Conservation (phyloP, 2,113 vertebrate genomes). For the Calonectris borealis region DNA sequence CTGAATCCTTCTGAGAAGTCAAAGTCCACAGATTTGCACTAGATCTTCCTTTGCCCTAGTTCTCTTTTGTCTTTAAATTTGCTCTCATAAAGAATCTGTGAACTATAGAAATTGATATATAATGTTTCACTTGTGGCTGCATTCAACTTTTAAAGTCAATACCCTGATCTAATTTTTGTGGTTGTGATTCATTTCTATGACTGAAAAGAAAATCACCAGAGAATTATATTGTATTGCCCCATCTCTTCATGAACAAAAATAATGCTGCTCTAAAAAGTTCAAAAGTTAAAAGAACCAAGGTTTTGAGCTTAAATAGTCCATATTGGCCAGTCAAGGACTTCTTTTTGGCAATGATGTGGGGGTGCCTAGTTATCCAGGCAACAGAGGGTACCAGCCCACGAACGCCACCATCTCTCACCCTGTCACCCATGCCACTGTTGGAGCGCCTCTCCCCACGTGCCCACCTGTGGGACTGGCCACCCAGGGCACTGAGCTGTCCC, state of each 20-base stretch:
- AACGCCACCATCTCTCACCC: background rate
- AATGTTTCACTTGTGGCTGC: background rate
- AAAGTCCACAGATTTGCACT: background rate
- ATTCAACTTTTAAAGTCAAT: background rate
- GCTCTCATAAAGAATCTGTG: background rate
- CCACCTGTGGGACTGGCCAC: background rate
- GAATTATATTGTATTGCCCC: background rate
- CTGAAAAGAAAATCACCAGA: background rate
- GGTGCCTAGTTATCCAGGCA: background rate
- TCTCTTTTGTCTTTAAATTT: background rate
- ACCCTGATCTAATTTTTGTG: background rate
- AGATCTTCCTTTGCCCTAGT: background rate
- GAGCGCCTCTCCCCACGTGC: accelerated
- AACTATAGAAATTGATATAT: background rate
- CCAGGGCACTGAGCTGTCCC: background rate
- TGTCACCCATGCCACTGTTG: background rate
- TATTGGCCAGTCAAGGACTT: background rate
- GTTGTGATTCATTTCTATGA: background rate
- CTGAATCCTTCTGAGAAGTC: background rate
- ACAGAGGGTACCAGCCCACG: too few relatives aligned
- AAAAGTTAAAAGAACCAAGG: background rate
- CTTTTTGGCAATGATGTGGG: background rate
- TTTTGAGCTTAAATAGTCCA: background rate
- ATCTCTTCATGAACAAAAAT: background rate
- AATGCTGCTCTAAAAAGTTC: background rate